Base-by-base conservation (phyloP, 1,140 invertebrate species). In the Lucilia sericata region DNA sequence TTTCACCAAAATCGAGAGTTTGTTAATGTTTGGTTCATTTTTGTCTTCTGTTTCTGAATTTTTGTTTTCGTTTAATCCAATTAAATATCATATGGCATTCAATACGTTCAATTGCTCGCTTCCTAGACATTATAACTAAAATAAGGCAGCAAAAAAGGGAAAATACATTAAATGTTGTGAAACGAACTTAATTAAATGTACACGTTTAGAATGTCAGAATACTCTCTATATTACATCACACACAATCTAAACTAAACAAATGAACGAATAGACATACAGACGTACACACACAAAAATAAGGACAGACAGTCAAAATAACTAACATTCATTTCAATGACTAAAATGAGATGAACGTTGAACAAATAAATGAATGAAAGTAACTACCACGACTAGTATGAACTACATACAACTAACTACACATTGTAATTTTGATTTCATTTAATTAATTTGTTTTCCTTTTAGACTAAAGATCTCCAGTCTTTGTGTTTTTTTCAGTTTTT, bases 371-470 rank as follows among this genome's bases (percentile, higher is more conserved):
- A 60, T n/a, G 55, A 60, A 60, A 60, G n/a, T 60, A 60, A 17
- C 1, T n/a, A 60, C 2, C 12, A 55, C 51, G 17, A 55, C 51
- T 14, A 30, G 42, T 42, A 42, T 42, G 42, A 30, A 30, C 25
- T 42, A 42, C 10, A 5, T 42, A 3, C 55, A 17, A 3, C 55
- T n/a, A 60, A 12, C 51, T 42, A 19, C n/a, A 78, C 75, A 78
- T 78, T 78, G 75, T 78, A 78, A 78, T 78, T 78, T 78, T 78
- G 75, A 78, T 78, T 78, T 78, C 75, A 78, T 78, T 78, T 78
- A 78, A 78, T 78, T 78, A 78, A 78, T 78, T 78, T 78, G 75
- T 78, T 78, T 78, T 42, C 42, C 75, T 78, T 36, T 78, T 78
- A 60, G 13, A n/a, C 55, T n/a, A 14, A 60, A 42, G 14, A 60